Percentiles rank a stretch among this genome's conserved stretches.
These are phyloP conservation scores for Andrena bicolor DNA, from an alignment of 2,888 invertebrate genomes.

Conservation along the genomic window DNA sequence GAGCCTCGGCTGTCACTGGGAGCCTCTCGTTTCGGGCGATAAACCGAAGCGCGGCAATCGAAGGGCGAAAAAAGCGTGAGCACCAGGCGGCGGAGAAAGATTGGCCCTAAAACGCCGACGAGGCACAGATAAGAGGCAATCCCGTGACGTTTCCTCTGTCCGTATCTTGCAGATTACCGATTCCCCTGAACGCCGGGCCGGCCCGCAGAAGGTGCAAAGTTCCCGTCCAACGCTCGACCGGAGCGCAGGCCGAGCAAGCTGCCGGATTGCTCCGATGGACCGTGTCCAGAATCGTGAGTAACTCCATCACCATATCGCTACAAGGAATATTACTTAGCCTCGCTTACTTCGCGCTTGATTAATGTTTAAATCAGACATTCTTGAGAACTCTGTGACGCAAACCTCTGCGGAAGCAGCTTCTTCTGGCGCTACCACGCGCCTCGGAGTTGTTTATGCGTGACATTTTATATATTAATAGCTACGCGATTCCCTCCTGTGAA, in stretches of 20 bases:
- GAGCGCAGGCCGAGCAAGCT: slow-evolving; percentile 17
- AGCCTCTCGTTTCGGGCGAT: slow-evolving; percentile 39
- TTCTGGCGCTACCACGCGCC: too few relatives aligned
- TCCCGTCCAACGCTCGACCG: slow-evolving; percentile 25
- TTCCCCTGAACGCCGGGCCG: slow-evolving; percentile 27
- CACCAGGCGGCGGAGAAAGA: slow-evolving; percentile 48
- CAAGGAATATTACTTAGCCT: neutral
- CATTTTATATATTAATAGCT: too few relatives aligned
- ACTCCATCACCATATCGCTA: too few relatives aligned
- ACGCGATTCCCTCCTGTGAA: too few relatives aligned
- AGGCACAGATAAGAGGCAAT: slow-evolving; percentile 75
- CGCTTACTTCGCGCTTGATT: neutral
- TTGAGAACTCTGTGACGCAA: too few relatives aligned
- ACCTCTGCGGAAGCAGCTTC: too few relatives aligned
- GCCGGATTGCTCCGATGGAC: neutral
- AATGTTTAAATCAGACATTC: too few relatives aligned
- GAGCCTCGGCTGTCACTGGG: slow-evolving; percentile 24
- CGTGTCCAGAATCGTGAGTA: slow-evolving; percentile 20
- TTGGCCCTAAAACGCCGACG: slow-evolving; percentile 70
- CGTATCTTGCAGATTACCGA: slow-evolving; percentile 55
- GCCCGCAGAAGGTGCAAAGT: slow-evolving; percentile 48
- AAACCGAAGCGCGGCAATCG: slow-evolving; percentile 46
- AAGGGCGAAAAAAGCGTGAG: slow-evolving; percentile 50
- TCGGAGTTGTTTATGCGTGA: too few relatives aligned
- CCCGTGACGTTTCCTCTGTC: slow-evolving; percentile 57